These are phyloP conservation scores for Axea sp. DNA, from an alignment of 2,888 invertebrate genomes.

Conservation along the genomic window DNA sequence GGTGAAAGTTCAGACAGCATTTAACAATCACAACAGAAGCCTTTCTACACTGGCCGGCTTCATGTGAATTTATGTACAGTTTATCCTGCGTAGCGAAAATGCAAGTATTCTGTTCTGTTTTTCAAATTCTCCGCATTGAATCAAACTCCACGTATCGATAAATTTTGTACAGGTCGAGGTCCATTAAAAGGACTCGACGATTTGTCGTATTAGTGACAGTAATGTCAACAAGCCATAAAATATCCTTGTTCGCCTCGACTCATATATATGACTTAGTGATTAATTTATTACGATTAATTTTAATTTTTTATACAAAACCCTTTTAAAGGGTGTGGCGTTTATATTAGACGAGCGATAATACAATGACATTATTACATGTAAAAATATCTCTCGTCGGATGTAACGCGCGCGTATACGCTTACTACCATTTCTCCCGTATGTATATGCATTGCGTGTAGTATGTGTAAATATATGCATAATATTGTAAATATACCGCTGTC, in stretches of 20 bases:
- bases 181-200: conserved; percentile 27
- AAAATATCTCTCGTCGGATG: conserved; percentile 66
- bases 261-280: conserved; percentile 63
- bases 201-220: conserved; percentile 38
- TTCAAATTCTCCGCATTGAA: conserved; percentile 35
- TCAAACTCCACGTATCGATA: conserved; percentile 16
- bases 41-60: conserved; percentile 43
- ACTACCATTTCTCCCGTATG: conserved; percentile 61
- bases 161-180: conserved; percentile 23
- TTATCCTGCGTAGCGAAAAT: conserved; percentile 41
- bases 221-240: conserved; percentile 70
- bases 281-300: conserved; percentile 69
- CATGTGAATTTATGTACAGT: conserved; percentile 59
- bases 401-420: conserved; percentile 64
- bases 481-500: conserved; percentile 68
- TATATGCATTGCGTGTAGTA: conserved; percentile 65
- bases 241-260: conserved; percentile 64
- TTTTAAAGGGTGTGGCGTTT: conserved; percentile 49
- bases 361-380: conserved; percentile 10
- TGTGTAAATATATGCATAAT: conserved; percentile 72
- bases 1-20: conserved; percentile 73
- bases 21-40: conserved; percentile 61
- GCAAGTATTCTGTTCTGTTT: conserved; percentile 38
- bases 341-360: conserved; percentile 64
- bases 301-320: conserved; percentile 59